Conservation (phyloP, 2,797 vertebrate species). For the Alauda arvensis region DNA sequence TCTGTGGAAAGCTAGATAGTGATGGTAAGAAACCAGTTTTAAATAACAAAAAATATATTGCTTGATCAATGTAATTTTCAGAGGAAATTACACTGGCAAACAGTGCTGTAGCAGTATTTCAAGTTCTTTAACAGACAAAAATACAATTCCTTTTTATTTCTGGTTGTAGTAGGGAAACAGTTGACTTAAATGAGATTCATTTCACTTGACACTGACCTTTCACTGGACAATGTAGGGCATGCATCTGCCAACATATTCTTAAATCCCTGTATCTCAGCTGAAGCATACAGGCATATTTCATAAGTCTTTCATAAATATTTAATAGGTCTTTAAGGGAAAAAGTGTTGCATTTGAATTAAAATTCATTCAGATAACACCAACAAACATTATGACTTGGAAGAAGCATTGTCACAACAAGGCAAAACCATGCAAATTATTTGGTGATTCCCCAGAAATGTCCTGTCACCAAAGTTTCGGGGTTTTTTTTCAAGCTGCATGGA, state of each 20-base stretch:
- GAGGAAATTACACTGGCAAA: background rate
- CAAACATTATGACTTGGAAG: background rate
- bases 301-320: conserved; percentile 38
- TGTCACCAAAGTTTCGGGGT: background rate
- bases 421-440: background rate
- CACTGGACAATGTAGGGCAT: background rate
- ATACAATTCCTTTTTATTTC: background rate
- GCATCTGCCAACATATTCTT: background rate
- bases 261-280: background rate
- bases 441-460: background rate
- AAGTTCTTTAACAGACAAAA: background rate
- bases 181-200: background rate
- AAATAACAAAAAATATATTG: background rate
- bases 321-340: background rate
- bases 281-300: background rate
- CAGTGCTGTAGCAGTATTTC: background rate
- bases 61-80: background rate
- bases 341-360: background rate
- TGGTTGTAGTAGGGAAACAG: background rate
- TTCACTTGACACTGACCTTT: conserved; percentile 1
- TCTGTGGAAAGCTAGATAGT: background rate
- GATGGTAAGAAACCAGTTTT: background rate
- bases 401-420: background rate
- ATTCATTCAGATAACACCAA: background rate
- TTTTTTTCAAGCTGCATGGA: background rate